Percentiles rank a stretch among this genome's conserved stretches.
Conservation (phyloP, 2,797 vertebrate genomes). For the Acridotheres tristis region DNA sequence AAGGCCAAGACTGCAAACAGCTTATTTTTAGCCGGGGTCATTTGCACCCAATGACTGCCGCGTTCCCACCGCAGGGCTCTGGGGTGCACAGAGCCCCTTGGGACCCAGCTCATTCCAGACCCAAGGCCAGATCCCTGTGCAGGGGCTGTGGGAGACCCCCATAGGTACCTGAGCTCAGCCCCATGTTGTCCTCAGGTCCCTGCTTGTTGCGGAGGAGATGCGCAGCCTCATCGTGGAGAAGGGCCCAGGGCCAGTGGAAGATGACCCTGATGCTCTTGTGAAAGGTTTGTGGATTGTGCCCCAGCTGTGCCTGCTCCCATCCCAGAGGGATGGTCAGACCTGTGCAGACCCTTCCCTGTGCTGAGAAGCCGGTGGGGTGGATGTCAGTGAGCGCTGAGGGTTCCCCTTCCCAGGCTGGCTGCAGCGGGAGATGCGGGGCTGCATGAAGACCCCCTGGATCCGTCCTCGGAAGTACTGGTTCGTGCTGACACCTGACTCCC, state of each 20-base stretch:
- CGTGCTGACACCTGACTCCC: constrained; percentile 89
- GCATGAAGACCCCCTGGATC: constrained; percentile 85
- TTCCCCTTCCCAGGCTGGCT: constrained; percentile 85
- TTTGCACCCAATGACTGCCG: constrained; percentile 80
- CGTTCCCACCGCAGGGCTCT: constrained; percentile 76
- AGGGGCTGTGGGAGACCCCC: neutral
- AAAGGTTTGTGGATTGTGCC: constrained; percentile 81
- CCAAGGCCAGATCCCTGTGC: accelerated
- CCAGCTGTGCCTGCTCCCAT: neutral
- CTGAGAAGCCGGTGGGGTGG: accelerated
- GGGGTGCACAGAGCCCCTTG: neutral
- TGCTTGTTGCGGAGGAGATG: constrained; percentile 87
- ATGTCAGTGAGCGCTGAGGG: neutral
- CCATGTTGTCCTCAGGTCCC: constrained; percentile 60
- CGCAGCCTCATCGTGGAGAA: constrained; percentile 90
- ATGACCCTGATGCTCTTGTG: constrained; percentile 86
- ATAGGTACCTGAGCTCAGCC: accelerated
- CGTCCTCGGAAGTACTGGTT: constrained; percentile 95
- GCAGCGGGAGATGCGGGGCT: constrained; percentile 83
- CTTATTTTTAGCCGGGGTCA: constrained; percentile 90
- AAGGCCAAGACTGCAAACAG: constrained; percentile 83
- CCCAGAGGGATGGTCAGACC: neutral
- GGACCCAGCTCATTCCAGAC: neutral
- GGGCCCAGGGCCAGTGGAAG: constrained; percentile 81
- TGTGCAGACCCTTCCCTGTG: neutral